Evolutionary conservation across 1,140 invertebrate genomes (phyloP).

Genomic region (Bombyx mandarina): DNA sequence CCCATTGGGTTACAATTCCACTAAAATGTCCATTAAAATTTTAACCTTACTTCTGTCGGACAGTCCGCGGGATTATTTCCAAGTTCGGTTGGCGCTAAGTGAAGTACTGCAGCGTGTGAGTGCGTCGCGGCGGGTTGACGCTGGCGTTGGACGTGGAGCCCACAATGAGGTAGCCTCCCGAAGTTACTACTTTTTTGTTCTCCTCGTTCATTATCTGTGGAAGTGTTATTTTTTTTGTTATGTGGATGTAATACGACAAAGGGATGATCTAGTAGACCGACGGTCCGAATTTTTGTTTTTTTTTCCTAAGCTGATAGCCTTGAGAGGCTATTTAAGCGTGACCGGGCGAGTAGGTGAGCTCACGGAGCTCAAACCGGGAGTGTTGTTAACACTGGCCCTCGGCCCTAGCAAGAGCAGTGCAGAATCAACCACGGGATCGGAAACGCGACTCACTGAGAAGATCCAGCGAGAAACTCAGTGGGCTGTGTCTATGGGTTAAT

Average conservation of each 20-base stretch:
- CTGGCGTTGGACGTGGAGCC: slow-evolving; percentile 24
- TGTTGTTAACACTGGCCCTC: too few species aligned
- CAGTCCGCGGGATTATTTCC: neutral
- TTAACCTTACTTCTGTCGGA: neutral
- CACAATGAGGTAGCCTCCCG: slow-evolving; percentile 55
- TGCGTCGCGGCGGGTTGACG: slow-evolving; percentile 26
- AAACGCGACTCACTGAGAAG: too few species aligned
- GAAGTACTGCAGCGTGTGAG: slow-evolving; percentile 37
- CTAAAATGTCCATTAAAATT: neutral
- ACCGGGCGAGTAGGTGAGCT: too few species aligned
- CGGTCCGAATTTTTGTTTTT: slow-evolving; percentile 41
- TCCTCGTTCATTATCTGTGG: slow-evolving; percentile 36
- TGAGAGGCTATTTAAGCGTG: too few species aligned
- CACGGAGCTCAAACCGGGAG: too few species aligned
- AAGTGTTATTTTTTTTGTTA: slow-evolving; percentile 3
- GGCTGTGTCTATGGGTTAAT: too few species aligned
- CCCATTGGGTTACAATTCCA: too few species aligned
- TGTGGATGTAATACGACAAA: neutral
- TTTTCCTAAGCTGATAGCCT: neutral
- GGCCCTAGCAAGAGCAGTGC: too few species aligned
- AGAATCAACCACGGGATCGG: too few species aligned
- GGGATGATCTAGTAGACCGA: slow-evolving; percentile 14
- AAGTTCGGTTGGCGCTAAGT: neutral
- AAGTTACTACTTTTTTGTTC: slow-evolving; percentile 50
- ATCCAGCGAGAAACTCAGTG: too few species aligned